These are phyloP conservation scores for Smutsia temminckii DNA, from an alignment of 2,797 vertebrate species.

Conservation along the genomic window DNA sequence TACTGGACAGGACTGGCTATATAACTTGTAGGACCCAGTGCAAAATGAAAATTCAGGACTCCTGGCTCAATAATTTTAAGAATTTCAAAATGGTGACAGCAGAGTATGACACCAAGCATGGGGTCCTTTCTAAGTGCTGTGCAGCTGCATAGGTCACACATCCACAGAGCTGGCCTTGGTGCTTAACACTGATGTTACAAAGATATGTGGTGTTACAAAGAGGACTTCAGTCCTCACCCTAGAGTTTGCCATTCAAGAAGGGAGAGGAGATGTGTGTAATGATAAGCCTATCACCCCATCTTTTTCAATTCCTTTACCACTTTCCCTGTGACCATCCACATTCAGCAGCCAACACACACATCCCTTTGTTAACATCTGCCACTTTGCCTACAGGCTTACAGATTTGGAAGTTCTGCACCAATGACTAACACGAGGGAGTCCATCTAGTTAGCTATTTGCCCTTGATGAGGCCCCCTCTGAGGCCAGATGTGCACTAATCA, in stretches of 20 bases:
- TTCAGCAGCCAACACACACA: neutral
- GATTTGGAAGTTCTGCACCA: neutral
- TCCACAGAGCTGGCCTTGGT: neutral
- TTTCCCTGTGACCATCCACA: neutral
- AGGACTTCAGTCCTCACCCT: neutral
- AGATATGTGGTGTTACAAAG: neutral
- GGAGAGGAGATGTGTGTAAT: neutral
- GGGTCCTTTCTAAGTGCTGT: neutral
- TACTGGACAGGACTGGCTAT: neutral
- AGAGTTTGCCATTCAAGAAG: neutral
- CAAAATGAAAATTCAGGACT: neutral
- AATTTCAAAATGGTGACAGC: neutral
- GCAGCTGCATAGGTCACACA: neutral
- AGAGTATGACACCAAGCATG: neutral
- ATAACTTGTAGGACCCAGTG: neutral
- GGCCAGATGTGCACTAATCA: neutral
- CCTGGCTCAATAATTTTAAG: neutral
- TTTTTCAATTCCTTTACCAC: neutral
- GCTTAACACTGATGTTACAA: neutral
- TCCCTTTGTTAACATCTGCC: neutral
- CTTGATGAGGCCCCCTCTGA: neutral
- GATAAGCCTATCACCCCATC: neutral
- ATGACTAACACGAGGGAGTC: too few relatives aligned
- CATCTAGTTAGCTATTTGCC: neutral
- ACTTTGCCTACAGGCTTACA: neutral